phyloP scores from a whole-genome alignment of 2,113 vertebrate genomes.

The Mellivora capensis region DNA sequence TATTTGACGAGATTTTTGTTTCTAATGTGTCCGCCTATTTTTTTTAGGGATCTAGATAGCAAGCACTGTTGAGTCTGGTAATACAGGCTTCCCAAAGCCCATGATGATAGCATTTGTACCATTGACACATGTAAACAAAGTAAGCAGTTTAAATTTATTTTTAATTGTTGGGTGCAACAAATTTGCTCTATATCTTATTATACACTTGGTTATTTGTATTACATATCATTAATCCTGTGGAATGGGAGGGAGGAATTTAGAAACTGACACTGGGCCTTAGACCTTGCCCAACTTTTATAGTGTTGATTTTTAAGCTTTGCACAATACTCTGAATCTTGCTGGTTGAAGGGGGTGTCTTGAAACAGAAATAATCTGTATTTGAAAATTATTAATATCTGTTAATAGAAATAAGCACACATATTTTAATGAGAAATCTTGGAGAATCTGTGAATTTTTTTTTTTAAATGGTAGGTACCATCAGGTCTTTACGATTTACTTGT shows the following conservation, averaged over 20 bases:
- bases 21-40: not conserved
- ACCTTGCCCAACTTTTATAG: not conserved
- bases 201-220: not conserved
- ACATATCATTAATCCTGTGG: not conserved
- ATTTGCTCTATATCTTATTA: not conserved
- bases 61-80: not conserved
- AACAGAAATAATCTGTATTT: not conserved
- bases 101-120: not conserved
- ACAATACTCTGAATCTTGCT: not conserved
- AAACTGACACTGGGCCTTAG: not conserved
- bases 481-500: slow-evolving; percentile 6
- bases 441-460: not conserved
- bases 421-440: slow-evolving; percentile 17
- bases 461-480: not conserved
- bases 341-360: not conserved
- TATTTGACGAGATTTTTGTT: slow-evolving; percentile 5
- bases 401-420: not conserved
- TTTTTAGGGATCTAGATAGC: not conserved
- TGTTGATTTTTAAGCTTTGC: slow-evolving; percentile 16
- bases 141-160: slow-evolving; percentile 9
- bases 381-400: slow-evolving; percentile 16
- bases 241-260: not conserved
- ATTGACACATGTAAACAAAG: not conserved
- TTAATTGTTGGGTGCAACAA: slow-evolving; percentile 3
- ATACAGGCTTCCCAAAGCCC: not conserved